Percentiles rank a stretch among this genome's conserved stretches.
Conservation (phyloP, 2,113 vertebrate species). For the Notothenia rossii region DNA sequence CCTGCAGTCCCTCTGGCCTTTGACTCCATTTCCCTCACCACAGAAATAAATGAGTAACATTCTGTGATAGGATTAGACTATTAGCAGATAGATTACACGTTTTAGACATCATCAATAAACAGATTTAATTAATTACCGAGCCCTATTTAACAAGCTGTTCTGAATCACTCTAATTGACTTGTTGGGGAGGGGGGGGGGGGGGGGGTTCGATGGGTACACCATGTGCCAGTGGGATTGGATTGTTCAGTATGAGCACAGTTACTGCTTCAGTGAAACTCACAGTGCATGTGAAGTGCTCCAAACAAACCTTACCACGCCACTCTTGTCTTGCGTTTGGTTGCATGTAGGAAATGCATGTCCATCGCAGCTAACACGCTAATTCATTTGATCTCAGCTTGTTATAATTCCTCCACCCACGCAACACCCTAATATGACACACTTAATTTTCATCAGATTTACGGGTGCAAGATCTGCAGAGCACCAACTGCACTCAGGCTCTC, state of each 20-base stretch:
- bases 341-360: background rate
- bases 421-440: constrained; percentile 21
- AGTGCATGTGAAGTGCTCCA: background rate
- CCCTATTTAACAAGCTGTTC: constrained; percentile 49
- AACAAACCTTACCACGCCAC: background rate
- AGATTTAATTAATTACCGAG: constrained; percentile 60
- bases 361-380: constrained; percentile 3
- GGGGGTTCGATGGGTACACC: background rate
- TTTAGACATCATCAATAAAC: constrained; percentile 59
- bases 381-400: constrained; percentile 9
- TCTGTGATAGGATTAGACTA: constrained; percentile 62
- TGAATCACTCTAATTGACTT: constrained; percentile 41
- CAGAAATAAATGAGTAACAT: constrained; percentile 34
- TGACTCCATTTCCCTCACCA: constrained; percentile 12
- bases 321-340: background rate
- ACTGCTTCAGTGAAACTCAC: background rate
- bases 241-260: background rate
- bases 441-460: constrained; percentile 26
- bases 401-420: constrained; percentile 15
- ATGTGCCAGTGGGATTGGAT: background rate
- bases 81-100: constrained; percentile 62
- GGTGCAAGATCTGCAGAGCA: background rate
- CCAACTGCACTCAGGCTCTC: constrained; percentile 16
- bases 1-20: background rate
- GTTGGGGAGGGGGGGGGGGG: background rate